phyloP scores from a whole-genome alignment of 2,888 invertebrate genomes.

The Eurois occulta region DNA sequence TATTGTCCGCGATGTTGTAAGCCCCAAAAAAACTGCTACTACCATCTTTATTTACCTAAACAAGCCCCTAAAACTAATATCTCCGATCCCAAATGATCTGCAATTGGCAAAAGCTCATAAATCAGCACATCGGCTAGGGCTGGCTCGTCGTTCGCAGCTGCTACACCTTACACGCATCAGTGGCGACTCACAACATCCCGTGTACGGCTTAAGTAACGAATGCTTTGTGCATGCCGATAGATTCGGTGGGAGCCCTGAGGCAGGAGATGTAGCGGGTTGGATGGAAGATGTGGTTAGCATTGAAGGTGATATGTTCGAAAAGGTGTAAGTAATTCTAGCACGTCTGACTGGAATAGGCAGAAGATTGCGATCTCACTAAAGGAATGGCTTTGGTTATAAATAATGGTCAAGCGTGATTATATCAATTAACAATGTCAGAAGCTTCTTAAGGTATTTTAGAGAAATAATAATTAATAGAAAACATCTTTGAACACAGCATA shows the following conservation, averaged over 20 bases:
- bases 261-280: slow-evolving; percentile 62
- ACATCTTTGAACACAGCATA: neutral
- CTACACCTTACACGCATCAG: slow-evolving; percentile 87
- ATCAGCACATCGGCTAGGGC: slow-evolving; percentile 67
- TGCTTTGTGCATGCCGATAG: slow-evolving; percentile 89
- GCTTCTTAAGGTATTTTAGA: neutral
- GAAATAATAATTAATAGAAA: neutral
- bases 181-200: slow-evolving; percentile 84
- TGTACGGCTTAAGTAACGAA: slow-evolving; percentile 82
- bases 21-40: slow-evolving; percentile 38
- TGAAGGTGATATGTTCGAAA: neutral
- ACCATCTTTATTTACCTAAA: slow-evolving; percentile 52
- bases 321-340: neutral
- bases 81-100: slow-evolving; percentile 53
- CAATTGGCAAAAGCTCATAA: slow-evolving; percentile 70
- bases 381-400: neutral
- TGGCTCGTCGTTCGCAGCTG: slow-evolving; percentile 80
- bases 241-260: slow-evolving; percentile 72
- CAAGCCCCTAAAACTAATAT: slow-evolving; percentile 59
- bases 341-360: neutral
- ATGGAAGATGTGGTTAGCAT: neutral
- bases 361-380: neutral
- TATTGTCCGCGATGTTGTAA: no score
- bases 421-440: neutral
- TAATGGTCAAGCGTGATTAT: no score